Evolutionary conservation across 2,888 invertebrate species (phyloP).

Genomic region (Macaria liturata): DNA sequence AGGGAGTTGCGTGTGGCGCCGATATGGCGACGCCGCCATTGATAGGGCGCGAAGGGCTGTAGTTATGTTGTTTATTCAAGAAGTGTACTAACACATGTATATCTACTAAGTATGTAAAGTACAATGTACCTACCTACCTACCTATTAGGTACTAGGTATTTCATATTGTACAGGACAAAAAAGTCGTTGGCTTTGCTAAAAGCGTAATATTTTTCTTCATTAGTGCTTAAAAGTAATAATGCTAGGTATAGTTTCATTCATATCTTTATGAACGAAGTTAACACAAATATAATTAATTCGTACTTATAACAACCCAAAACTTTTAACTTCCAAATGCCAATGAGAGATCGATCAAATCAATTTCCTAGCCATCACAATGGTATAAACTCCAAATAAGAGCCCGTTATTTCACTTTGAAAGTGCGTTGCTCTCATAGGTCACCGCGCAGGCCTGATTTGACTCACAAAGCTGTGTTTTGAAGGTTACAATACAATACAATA

Average conservation of each 20-base stretch:
- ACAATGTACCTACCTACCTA: no score
- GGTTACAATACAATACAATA: constrained; percentile 57
- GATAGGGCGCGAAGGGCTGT: constrained; percentile 1
- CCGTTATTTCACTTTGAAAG: constrained; percentile 66
- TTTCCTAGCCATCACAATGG: constrained; percentile 45
- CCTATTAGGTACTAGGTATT: no score
- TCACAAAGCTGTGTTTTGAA: constrained; percentile 52
- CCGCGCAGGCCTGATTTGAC: constrained; percentile 44
- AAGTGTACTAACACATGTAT: no score
- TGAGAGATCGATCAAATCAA: constrained; percentile 36
- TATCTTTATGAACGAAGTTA: no score
- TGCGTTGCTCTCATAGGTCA: constrained; percentile 65
- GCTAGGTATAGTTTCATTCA: no score
- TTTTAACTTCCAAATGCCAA: not conserved
- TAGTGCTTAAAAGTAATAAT: no score
- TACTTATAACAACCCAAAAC: no score
- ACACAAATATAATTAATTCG: no score
- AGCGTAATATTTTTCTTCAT: no score
- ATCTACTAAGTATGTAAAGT: no score
- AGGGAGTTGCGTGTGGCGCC: constrained; percentile 60
- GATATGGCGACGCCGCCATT: constrained; percentile 38
- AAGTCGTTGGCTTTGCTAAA: no score
- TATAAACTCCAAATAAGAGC: constrained; percentile 43
- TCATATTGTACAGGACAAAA: no score
- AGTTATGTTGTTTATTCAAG: constrained; percentile 1